Base-by-base conservation (phyloP, 2,888 invertebrate genomes). In the Baccha elongata region DNA sequence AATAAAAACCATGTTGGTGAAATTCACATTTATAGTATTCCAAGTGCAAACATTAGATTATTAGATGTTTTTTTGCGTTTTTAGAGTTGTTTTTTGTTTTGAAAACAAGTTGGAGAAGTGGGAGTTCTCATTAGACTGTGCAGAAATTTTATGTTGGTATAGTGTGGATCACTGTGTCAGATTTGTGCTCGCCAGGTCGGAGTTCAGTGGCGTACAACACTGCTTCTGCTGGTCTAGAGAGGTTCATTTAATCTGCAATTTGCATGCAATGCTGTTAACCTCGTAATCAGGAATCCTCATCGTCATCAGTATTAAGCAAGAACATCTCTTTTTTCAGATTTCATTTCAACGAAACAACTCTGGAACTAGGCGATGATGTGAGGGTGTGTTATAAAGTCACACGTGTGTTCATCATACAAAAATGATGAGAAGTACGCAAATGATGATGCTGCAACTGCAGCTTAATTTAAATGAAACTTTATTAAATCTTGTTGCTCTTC, bases 171-270 rank as follows among this genome's bases (percentile, higher is more conserved):
- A 81, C 60, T 76, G 40, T 71, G 76, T 67, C 76, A 83, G 53
- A 78, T 23, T 42, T 44, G 44, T n/a, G 35, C 19, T 40, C 53
- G 21, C 19, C 52, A 23, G 48, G 35, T 17, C 48, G 13, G 29
- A 48, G 35, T 48, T 80, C 58, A 64, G 42, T 21, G 48, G 69
- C 52, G 26, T 35, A 26, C 46, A 11, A 8, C 55, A 44, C 13
- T 21, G 53, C 8, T 10, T 35, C 3, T 1, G 8, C n/a, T 37
- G 17, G 0, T 55, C 15, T 17, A 37, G 50, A 52, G 40, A 26
- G 65, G 71, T 78, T 83, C 83, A 83, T 83, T 78, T 83, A 72
- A 72, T 83, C 72, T 72, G 62, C 68, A 73, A 83, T 83, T 83
- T 83, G 72, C 78, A 83, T 83, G 78, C 83, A 68, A 67, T 64